These are phyloP conservation scores for Lasioglossum malachurum DNA, from an alignment of 2,888 invertebrate species.

Conservation along the genomic window DNA sequence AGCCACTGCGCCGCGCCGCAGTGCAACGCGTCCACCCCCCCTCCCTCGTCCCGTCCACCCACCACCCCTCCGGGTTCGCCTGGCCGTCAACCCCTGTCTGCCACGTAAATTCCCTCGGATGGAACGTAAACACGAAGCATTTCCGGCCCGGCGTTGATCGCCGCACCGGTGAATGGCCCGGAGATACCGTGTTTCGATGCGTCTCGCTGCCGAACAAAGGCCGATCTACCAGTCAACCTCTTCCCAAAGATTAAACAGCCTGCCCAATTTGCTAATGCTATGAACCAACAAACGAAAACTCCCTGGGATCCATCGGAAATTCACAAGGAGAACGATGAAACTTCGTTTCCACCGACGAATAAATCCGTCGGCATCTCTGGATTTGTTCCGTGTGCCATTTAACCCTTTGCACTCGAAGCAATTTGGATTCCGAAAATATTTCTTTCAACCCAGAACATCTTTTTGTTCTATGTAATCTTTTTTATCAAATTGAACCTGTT, in stretches of 20 bases:
- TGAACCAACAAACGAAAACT: not conserved
- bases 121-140: conserved; percentile 41
- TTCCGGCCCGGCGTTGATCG: not conserved
- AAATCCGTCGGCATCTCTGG: too few relatives aligned
- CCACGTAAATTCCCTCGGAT: conserved; percentile 24
- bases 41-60: conserved; percentile 41
- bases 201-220: not conserved
- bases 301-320: not conserved
- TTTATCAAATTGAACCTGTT: too few relatives aligned
- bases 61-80: conserved; percentile 26
- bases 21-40: conserved; percentile 37
- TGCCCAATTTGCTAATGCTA: conserved; percentile 84
- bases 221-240: conserved; percentile 60
- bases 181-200: not conserved
- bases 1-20: conserved; percentile 6
- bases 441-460: too few relatives aligned
- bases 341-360: too few relatives aligned
- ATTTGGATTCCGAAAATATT: too few relatives aligned
- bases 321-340: too few relatives aligned
- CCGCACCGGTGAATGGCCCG: not conserved
- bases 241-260: too few relatives aligned
- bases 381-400: too few relatives aligned
- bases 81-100: conserved; percentile 35
- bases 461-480: too few relatives aligned
- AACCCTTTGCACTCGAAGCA: too few relatives aligned